Evolutionary conservation across 1,140 invertebrate species (phyloP).

Genomic region (Patella vulgata): DNA sequence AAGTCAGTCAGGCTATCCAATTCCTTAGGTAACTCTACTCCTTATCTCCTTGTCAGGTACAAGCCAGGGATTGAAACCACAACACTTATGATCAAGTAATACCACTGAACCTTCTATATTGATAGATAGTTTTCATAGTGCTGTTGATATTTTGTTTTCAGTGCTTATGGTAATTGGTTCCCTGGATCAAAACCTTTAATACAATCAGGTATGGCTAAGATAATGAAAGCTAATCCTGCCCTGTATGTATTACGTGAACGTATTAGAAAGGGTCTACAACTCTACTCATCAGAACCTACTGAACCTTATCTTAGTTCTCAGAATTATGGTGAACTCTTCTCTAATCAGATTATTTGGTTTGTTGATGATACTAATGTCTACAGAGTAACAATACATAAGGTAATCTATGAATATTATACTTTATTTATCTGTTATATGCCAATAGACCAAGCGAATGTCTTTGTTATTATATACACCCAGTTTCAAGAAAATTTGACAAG

Average conservation of each 20-base stretch:
- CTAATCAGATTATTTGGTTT: conserved; percentile 99
- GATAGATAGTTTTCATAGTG: too few species aligned
- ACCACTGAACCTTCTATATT: too few species aligned
- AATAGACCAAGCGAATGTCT: too few species aligned
- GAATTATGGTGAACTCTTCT: conserved; percentile 99
- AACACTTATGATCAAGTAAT: too few species aligned
- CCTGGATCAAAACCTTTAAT: conserved; percentile 98
- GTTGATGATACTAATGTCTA: conserved; percentile 99
- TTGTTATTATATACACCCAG: too few species aligned
- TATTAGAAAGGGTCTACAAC: conserved; percentile 96
- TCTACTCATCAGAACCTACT: conserved; percentile 99
- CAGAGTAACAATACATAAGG: conserved; percentile 98
- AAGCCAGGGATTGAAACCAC: too few species aligned
- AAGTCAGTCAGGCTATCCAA: too few species aligned
- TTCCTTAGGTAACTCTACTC: too few species aligned
- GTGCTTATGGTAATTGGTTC: conserved; percentile 99
- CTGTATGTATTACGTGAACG: conserved; percentile 97
- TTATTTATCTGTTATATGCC: background rate
- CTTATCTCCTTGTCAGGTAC: too few species aligned
- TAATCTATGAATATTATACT: conserved; percentile 26
- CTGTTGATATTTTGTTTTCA: conserved; percentile 49
- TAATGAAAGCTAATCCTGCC: conserved; percentile 99
- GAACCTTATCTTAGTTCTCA: conserved; percentile 99
- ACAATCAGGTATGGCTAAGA: conserved; percentile 99
- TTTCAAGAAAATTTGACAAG: background rate